A percentile compares a stretch with the other conserved stretches of the same genome.
Evolutionary conservation across 1,140 invertebrate genomes (phyloP).

Genomic region (Lepidotrigona ventralis): DNA sequence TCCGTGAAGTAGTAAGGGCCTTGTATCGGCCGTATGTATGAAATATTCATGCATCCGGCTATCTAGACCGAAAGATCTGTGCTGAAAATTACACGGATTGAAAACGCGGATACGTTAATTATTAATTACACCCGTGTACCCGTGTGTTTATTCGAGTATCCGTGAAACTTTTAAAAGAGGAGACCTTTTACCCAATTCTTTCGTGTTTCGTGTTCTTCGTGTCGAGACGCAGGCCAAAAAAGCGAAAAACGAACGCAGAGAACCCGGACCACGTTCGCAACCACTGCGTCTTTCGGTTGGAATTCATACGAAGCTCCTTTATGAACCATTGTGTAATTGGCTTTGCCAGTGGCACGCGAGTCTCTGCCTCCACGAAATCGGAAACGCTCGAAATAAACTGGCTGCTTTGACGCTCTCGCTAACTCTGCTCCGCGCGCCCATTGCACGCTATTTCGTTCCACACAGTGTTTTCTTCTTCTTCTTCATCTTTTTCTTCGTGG

Average conservation of each 20-base stretch:
- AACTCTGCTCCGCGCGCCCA: not conserved
- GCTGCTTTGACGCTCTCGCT: constrained; percentile 38
- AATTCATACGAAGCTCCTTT: not conserved
- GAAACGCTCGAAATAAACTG: constrained; percentile 63
- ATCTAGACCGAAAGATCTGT: no score
- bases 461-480: not conserved
- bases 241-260: not conserved
- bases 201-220: not conserved
- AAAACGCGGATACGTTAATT: no score
- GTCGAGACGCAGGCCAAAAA: no score
- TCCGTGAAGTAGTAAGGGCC: no score
- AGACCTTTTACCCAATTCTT: not conserved
- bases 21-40: no score
- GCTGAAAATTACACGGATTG: no score
- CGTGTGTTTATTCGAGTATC: no score
- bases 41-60: no score
- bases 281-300: no score
- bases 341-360: constrained; percentile 42
- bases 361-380: constrained; percentile 53
- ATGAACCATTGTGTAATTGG: constrained; percentile 53
- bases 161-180: no score
- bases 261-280: not conserved
- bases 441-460: constrained; percentile 17
- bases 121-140: no score
- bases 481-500: not conserved